Conservation (phyloP, 2,888 invertebrate genomes). For the Bedellia somnulentella region DNA sequence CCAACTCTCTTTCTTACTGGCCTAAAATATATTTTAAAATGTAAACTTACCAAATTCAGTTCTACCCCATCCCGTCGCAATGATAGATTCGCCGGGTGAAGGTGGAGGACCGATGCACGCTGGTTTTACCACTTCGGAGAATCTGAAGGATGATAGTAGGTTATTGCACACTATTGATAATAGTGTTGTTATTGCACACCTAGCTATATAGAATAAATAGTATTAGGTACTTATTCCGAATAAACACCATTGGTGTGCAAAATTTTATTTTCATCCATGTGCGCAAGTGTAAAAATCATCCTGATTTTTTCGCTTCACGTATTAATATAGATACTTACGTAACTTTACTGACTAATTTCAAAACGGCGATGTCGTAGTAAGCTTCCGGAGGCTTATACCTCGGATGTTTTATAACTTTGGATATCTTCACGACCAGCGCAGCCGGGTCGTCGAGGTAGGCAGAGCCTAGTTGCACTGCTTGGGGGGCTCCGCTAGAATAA, state of each 20-base stretch:
- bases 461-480: slow-evolving; percentile 38
- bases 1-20: too few relatives aligned
- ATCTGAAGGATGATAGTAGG: slow-evolving; percentile 3
- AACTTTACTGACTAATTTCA: slow-evolving; percentile 29
- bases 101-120: slow-evolving; percentile 41
- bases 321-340: slow-evolving; percentile 19
- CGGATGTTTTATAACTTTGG: slow-evolving; percentile 30
- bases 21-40: too few relatives aligned
- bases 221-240: not conserved
- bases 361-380: slow-evolving; percentile 35
- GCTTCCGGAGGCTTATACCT: slow-evolving; percentile 32
- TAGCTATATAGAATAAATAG: slow-evolving; percentile 1
- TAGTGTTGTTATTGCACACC: slow-evolving; percentile 8
- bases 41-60: slow-evolving; percentile 8
- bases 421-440: slow-evolving; percentile 23
- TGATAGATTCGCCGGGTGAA: slow-evolving; percentile 15
- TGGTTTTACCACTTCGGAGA: slow-evolving; percentile 23
- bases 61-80: slow-evolving; percentile 12
- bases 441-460: slow-evolving; percentile 30
- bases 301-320: not conserved
- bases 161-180: slow-evolving; percentile 9
- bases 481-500: slow-evolving; percentile 31
- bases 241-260: not conserved
- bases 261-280: not conserved
- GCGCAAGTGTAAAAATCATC: not conserved